Conservation (phyloP, 2,797 vertebrate species). For the Chanos chanos region DNA sequence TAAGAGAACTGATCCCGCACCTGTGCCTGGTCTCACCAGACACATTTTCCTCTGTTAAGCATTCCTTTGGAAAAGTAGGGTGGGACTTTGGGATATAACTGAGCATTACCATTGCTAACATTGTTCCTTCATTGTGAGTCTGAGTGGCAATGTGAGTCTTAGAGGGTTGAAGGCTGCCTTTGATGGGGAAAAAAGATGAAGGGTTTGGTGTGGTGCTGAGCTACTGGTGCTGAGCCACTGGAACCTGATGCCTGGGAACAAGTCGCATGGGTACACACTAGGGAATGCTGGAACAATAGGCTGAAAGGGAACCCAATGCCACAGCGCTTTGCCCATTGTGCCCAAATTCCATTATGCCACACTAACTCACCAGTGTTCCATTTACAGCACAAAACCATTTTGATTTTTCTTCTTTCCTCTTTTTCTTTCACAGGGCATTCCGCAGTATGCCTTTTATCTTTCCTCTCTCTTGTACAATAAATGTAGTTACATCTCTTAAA, state of each 20-base stretch:
- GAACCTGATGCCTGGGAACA: slow-evolving; percentile 73
- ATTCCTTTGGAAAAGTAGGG: too few species aligned
- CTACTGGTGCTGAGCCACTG: slow-evolving; percentile 62
- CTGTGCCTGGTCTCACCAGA: too few species aligned
- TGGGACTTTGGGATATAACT: too few species aligned
- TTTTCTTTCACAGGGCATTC: not conserved
- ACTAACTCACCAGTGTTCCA: not conserved
- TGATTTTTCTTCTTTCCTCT: not conserved
- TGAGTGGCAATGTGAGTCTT: slow-evolving; percentile 18
- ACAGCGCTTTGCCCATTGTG: slow-evolving; percentile 14
- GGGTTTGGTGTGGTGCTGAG: slow-evolving; percentile 18
- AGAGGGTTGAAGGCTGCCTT: slow-evolving; percentile 16
- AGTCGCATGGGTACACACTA: slow-evolving; percentile 55
- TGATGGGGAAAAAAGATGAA: slow-evolving; percentile 59
- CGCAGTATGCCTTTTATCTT: not conserved
- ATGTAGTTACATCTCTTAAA: not conserved
- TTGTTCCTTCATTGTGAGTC: not conserved
- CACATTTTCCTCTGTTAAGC: too few species aligned
- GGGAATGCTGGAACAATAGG: slow-evolving; percentile 72
- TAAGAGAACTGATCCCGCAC: too few species aligned
- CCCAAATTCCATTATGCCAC: slow-evolving; percentile 3
- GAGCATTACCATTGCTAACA: not conserved
- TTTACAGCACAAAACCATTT: not conserved
- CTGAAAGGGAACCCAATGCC: slow-evolving; percentile 66
- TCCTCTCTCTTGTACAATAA: slow-evolving; percentile 8